These are phyloP conservation scores for Silurus aristotelis DNA, from an alignment of 2,797 vertebrate species.

Conservation along the genomic window DNA sequence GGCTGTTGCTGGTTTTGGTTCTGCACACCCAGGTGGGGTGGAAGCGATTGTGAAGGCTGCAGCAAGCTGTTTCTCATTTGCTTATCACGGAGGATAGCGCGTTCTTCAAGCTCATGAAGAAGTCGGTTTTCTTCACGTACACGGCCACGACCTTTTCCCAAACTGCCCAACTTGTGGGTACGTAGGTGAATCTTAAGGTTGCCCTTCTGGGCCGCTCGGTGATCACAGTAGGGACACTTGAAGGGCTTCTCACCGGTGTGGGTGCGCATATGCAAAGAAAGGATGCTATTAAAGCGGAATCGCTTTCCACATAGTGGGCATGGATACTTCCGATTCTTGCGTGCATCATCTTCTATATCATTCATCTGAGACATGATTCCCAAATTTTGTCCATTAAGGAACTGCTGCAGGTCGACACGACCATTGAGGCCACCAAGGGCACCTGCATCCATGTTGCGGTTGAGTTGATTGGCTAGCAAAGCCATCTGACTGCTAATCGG, in stretches of 20 bases:
- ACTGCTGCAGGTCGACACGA: slow-evolving; percentile 95
- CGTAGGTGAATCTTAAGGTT: slow-evolving; percentile 98
- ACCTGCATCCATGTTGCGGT: slow-evolving; percentile 88
- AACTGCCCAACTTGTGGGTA: slow-evolving; percentile 96
- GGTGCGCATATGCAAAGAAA: slow-evolving; percentile 97
- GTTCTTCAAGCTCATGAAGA: slow-evolving; percentile 94
- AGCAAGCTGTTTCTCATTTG: slow-evolving; percentile 92
- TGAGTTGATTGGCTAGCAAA: slow-evolving; percentile 91
- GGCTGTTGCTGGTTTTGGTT: slow-evolving; percentile 82
- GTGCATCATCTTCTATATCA: slow-evolving; percentile 96
- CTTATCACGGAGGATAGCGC: slow-evolving; percentile 94
- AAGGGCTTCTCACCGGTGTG: slow-evolving; percentile 99
- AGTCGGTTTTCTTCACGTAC: slow-evolving; percentile 95
- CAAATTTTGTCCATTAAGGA: slow-evolving; percentile 96
- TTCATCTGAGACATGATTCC: slow-evolving; percentile 99
- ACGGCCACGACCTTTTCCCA: slow-evolving; percentile 95
- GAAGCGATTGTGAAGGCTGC: slow-evolving; percentile 72
- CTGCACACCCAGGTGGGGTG: slow-evolving; percentile 68
- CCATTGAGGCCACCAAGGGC: slow-evolving; percentile 86
- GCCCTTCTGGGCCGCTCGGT: slow-evolving; percentile 96
- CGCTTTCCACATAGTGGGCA: slow-evolving; percentile 98
- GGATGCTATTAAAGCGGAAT: slow-evolving; percentile 98
- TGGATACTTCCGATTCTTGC: slow-evolving; percentile 96
- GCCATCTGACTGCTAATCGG: slow-evolving; percentile 98
- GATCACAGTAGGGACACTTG: slow-evolving; percentile 99